Evolutionary conservation across 2,797 vertebrate genomes (phyloP), one percentile per base, ranked within the genome.

Genomic region (Taeniopygia guttata): DNA sequence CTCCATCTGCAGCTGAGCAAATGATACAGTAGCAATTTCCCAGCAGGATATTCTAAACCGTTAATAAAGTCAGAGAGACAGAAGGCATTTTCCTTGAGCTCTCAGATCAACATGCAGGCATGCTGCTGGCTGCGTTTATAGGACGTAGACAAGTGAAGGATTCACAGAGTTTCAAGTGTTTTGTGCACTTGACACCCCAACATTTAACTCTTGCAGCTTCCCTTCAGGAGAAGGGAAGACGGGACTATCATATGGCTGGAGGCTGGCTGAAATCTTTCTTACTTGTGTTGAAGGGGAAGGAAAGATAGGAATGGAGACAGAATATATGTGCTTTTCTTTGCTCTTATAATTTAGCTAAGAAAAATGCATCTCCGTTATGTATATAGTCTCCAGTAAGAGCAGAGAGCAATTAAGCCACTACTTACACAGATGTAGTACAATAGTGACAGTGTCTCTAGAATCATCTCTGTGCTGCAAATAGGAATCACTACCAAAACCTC

Each of bases 21-120:
- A 95, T 32, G 75, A 74, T 93, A 93, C 91, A 83, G 82, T 87
- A 90, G 87, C 56, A 62, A 64, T 93, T 88, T 94, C 94, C 74
- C 75, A 88, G 88, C 52, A 58, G 79, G 70, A 45, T 67, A 81
- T 81, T 91, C 81, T 75, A 70, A 91, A 82, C 45, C 26, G 63
- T 90, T 93, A 87, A 73, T 80, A n/a, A 73, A 93, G 30, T 48
- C 1, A 0, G 80, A 85, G 54, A 67, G 62, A 80, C n/a, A 76
- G 83, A 81, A 91, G 40, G 68, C 34, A 43, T 78, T 94, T 92
- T 70, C 42, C 15, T 52, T 38, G n/a, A 72, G 66, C 80, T 70
- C 34, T 70, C 62, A 7, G 69, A 88, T 73, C 63, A 67, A 40
- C 30, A 12, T 48, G 30, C 62, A 73, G 56, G 62, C 70, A 59